phyloP scores from a whole-genome alignment of 1,140 invertebrate genomes.

The Paramacrobiotus metropolitanus region DNA sequence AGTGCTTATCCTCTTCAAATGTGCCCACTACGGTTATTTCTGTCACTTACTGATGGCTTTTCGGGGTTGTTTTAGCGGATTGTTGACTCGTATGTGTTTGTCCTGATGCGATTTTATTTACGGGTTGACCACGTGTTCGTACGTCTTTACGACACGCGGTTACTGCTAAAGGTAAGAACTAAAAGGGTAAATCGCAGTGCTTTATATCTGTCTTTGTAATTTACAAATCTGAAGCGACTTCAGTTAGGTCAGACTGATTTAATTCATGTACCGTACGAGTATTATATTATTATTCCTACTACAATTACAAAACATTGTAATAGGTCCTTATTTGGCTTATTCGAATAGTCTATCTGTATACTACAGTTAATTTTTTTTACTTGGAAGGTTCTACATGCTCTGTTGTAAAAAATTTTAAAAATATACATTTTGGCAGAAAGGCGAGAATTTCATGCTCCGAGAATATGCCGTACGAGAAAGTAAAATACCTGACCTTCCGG shows the following conservation, averaged over 20 bases:
- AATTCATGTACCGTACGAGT: neutral
- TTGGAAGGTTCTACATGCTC: too few relatives aligned
- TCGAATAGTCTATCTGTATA: too few relatives aligned
- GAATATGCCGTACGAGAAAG: neutral
- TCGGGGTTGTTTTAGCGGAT: neutral
- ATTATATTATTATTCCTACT: too few relatives aligned
- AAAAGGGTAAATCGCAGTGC: too few relatives aligned
- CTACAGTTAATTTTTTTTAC: too few relatives aligned
- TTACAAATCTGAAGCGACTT: too few relatives aligned
- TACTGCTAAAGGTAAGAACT: slow-evolving; percentile 52
- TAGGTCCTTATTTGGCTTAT: too few relatives aligned
- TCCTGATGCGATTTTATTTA: slow-evolving; percentile 68
- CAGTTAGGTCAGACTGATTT: too few relatives aligned
- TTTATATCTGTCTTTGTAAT: too few relatives aligned
- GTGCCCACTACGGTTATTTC: too few relatives aligned
- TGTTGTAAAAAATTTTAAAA: neutral
- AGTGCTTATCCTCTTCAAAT: too few relatives aligned
- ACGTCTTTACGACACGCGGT: slow-evolving; percentile 65
- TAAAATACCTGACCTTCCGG: neutral
- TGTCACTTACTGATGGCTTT: slow-evolving; percentile 5
- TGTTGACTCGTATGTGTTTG: slow-evolving; percentile 34
- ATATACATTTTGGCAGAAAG: neutral
- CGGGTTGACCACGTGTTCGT: slow-evolving; percentile 77
- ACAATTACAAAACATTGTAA: too few relatives aligned
- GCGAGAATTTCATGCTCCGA: neutral